Percentiles rank a stretch among this genome's conserved stretches.
Conservation (phyloP, 2,888 invertebrate species). For the Papilio gigon region DNA sequence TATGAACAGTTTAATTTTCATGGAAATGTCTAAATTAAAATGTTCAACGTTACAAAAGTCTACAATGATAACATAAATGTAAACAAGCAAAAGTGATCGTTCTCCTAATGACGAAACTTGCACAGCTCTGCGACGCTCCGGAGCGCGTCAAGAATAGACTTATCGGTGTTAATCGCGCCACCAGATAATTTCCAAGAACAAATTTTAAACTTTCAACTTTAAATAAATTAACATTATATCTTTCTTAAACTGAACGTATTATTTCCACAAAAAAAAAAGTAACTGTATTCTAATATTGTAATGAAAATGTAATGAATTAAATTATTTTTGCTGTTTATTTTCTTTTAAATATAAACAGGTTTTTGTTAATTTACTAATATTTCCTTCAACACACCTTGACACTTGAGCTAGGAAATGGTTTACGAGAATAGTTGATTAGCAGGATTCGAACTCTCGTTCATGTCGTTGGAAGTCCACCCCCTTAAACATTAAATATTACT, state of each 20-base stretch:
- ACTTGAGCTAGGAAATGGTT: too few species aligned
- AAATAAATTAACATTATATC: conserved; percentile 41
- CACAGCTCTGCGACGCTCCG: conserved; percentile 51
- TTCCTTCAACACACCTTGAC: too few species aligned
- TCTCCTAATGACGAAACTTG: conserved; percentile 37
- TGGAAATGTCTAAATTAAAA: not conserved
- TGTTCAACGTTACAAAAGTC: not conserved
- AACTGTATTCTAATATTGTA: not conserved
- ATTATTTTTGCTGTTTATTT: too few species aligned
- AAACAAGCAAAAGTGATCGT: conserved; percentile 26
- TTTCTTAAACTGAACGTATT: conserved; percentile 61
- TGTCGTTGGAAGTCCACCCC: too few species aligned
- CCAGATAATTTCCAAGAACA: conserved; percentile 78
- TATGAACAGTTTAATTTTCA: too few species aligned
- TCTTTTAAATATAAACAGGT: too few species aligned
- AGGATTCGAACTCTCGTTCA: too few species aligned
- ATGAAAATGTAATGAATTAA: too few species aligned
- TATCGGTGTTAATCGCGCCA: conserved; percentile 77
- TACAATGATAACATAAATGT: conserved; percentile 19
- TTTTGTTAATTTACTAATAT: too few species aligned
- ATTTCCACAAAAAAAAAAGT: not conserved
- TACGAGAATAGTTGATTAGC: too few species aligned
- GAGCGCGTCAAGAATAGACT: conserved; percentile 65
- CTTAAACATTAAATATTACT: too few species aligned
- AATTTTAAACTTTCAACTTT: conserved; percentile 61